Evolutionary conservation across 2,797 vertebrate genomes (phyloP), one percentile per base, ranked within the genome.

Genomic region (Acomys russatus): DNA sequence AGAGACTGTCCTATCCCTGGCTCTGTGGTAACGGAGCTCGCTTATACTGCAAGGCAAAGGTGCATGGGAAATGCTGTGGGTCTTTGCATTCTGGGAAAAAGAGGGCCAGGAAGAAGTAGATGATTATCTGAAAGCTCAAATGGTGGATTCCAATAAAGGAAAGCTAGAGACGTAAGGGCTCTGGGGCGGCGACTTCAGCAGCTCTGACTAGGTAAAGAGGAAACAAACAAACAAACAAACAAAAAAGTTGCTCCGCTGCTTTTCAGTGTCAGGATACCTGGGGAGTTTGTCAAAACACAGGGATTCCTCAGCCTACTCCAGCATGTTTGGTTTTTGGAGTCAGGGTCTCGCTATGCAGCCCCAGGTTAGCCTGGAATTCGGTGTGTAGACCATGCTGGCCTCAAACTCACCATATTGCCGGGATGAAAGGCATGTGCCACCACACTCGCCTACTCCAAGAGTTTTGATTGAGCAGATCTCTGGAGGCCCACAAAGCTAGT

Each of bases 401-500:
- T 71, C 68, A 35, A 35, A 59, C 84, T 87, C 33, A 86, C 22
- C 35, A 10, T 30, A 35, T 30, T n/a, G 22, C 49, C 71, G n/a
- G 33, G 33, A 56, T 71, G 56, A 71, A 18, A 71, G 49, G 51
- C 22, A 25, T 87, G 49, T 49, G 33, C 22, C 49, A 35, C 49
- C 33, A 56, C 14, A 35, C 23, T 66, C 7, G 35, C 20, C 12
- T 35, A 28, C 20, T 22, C 63, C 20, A 83, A 92, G 90, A 73
- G n/a, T 77, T 80, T 83, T 83, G 79, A 84, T 64, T 93, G 82
- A 94, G 28, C 78, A 91, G 25, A 22, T 71, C 54, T 77, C 51
- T 7, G 18, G n/a, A n/a, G 63, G 56, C 22, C 63, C 84, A 77
- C 18, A 91, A 78, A 63, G 5, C 38, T 44, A 78, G 70, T 35